Conservation (phyloP, 2,113 vertebrate genomes). For the Saimiri boliviensis region DNA sequence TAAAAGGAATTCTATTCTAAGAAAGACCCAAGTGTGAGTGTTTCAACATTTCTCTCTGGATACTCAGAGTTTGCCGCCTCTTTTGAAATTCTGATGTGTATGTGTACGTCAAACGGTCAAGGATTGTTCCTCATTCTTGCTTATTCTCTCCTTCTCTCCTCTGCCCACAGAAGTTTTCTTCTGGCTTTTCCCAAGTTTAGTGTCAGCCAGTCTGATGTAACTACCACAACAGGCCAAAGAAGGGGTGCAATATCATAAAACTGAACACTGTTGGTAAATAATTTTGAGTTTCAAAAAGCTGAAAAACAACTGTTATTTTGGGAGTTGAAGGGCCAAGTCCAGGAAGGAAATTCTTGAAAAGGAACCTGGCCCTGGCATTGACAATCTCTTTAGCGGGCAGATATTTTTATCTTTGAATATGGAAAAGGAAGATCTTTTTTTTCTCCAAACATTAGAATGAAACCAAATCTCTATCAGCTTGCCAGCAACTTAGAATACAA, state of each 20-base stretch:
- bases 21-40: background rate
- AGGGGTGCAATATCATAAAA: constrained; percentile 63
- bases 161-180: constrained; percentile 18
- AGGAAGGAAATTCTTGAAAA: constrained; percentile 72
- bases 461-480: constrained; percentile 45
- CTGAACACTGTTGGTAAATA: constrained; percentile 70
- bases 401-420: constrained; percentile 63
- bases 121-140: background rate
- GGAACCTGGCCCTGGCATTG: constrained; percentile 54
- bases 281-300: constrained; percentile 71
- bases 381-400: constrained; percentile 32
- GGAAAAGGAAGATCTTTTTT: constrained; percentile 71
- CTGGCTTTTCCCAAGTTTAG: constrained; percentile 56
- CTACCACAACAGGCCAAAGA: constrained; percentile 34
- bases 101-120: background rate
- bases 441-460: constrained; percentile 60
- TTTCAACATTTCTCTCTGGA: constrained; percentile 20
- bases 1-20: background rate
- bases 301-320: constrained; percentile 73
- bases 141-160: no score
- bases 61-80: background rate
- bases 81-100: background rate
- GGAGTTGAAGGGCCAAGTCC: constrained; percentile 32
- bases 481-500: constrained; percentile 40
- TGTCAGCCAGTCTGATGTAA: constrained; percentile 46